Base-by-base conservation (phyloP, 2,113 vertebrate species). In the Smithornis capensis region DNA sequence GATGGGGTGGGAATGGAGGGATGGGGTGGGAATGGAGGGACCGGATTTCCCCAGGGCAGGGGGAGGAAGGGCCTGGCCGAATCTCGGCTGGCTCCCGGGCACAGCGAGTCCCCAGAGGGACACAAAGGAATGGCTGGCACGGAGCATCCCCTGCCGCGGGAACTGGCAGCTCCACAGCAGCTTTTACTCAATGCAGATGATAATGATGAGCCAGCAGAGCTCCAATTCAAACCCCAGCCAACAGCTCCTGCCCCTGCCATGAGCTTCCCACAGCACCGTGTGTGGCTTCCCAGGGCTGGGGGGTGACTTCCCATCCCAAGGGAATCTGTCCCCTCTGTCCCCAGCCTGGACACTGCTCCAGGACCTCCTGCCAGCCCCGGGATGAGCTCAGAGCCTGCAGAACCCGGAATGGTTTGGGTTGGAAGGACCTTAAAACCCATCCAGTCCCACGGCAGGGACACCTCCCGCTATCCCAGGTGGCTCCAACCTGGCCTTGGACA, bases 91-190 rank as follows among this genome's bases (percentile, higher is more conserved):
- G 19, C 40, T 19, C 3, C 84, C 38, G 59, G 79, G 89, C 94
- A 93, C 74, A 1, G 10, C 38, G 8, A 19, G 83, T 74, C 86
- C 82, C 91, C 70, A 13, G 55, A 44, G 92, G 79, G 40, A 21
- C 83, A 88, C 92, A 94, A 95, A 92, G 90, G 62, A 50, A 13
- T 0, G 65, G 56, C 62, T 94, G 86, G 94, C 76, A 83, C 68
- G 2, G 2, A 29, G 76, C 83, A 37, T 1, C 62, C 75, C 10
- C 70, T 6, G 91, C 45, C 40, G 78, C 1, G 35, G 65, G 80
- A 55, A 1, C 87, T 55, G 95, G 89, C 95, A 88, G 92, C 53
- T 69, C 35, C 4, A 1, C 60, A 56, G 7, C 40, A 18, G 56
- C 62, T 70, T 24, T 16, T 28, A 14, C 83, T 19, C 55, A 1